Evolutionary conservation across 1,140 invertebrate genomes (phyloP).

Genomic region (Diploscapter pachys): DNA sequence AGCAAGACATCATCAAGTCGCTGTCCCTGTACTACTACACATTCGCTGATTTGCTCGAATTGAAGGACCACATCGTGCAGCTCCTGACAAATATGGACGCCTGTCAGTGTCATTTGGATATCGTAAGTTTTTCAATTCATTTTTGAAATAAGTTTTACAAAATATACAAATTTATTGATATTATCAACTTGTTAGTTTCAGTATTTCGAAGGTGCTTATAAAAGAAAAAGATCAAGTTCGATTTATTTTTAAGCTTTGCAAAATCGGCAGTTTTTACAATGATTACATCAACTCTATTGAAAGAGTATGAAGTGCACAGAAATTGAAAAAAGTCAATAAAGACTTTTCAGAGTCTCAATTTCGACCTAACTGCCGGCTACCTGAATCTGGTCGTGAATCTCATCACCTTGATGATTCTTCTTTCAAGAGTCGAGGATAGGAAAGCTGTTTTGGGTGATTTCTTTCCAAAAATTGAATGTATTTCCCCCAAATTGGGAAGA

Average conservation of each 20-base stretch:
- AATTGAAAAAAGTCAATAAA: background rate
- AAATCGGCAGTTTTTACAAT: no score
- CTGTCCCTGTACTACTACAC: constrained; percentile 96
- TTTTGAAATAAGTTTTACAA: no score
- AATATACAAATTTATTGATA: no score
- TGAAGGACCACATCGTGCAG: constrained; percentile 96
- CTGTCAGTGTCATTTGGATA: constrained; percentile 87
- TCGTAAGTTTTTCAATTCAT: constrained; percentile 65
- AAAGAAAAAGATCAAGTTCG: no score
- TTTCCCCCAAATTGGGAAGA: background rate
- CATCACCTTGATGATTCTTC: constrained; percentile 84
- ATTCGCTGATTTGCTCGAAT: constrained; percentile 97
- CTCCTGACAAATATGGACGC: constrained; percentile 95
- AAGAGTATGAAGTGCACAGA: no score
- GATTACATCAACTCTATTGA: no score
- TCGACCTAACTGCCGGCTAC: constrained; percentile 91
- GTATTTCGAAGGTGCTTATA: no score
- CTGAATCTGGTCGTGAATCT: constrained; percentile 90
- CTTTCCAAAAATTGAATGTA: background rate
- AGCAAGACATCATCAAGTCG: constrained; percentile 91
- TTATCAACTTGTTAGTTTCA: no score
- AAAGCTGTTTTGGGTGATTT: constrained; percentile 81
- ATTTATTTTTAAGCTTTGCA: no score
- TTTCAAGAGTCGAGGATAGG: constrained; percentile 92
- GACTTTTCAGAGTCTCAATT: constrained; percentile 75